Percentiles rank a stretch among this genome's conserved stretches.
Evolutionary conservation across 2,113 vertebrate species (phyloP).

Genomic region (Vimba vimba): DNA sequence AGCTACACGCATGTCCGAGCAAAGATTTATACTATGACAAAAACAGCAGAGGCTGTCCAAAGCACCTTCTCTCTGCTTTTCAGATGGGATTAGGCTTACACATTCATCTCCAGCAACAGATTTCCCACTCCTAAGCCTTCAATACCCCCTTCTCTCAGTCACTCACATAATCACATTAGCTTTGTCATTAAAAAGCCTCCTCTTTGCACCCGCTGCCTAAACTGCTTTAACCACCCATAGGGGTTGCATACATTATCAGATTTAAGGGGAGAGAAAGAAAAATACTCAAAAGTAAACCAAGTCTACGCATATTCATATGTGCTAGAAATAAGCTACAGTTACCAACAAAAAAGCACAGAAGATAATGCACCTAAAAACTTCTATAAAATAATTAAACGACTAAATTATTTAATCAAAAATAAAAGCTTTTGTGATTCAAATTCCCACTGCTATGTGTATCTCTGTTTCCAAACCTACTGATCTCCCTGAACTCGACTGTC

Average conservation of each 20-base stretch:
- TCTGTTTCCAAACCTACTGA: not conserved
- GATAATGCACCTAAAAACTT: not conserved
- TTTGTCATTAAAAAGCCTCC: constrained; percentile 97
- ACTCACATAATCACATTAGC: constrained; percentile 99
- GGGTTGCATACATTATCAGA: constrained; percentile 92
- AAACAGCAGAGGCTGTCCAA: constrained; percentile 83
- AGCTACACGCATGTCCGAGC: constrained; percentile 86
- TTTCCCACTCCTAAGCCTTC: constrained; percentile 91
- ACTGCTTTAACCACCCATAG: constrained; percentile 96
- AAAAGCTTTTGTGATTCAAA: not conserved
- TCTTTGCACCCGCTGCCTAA: constrained; percentile 92
- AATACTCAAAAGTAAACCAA: constrained; percentile 77
- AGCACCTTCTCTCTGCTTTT: constrained; percentile 94
- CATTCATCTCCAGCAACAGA: constrained; percentile 99
- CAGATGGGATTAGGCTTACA: constrained; percentile 97
- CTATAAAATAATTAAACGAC: not conserved
- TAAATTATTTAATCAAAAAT: not conserved
- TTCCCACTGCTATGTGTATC: not conserved
- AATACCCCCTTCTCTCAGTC: constrained; percentile 92
- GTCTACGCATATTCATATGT: not conserved
- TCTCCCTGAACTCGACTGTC: not conserved
- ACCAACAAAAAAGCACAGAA: not conserved
- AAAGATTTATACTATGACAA: constrained; percentile 89
- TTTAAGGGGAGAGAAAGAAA: constrained; percentile 69
- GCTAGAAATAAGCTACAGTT: not conserved